Percentiles rank a stretch among this genome's conserved stretches.
Conservation (phyloP, 2,888 invertebrate genomes). For the Pediacus dermestoides region DNA sequence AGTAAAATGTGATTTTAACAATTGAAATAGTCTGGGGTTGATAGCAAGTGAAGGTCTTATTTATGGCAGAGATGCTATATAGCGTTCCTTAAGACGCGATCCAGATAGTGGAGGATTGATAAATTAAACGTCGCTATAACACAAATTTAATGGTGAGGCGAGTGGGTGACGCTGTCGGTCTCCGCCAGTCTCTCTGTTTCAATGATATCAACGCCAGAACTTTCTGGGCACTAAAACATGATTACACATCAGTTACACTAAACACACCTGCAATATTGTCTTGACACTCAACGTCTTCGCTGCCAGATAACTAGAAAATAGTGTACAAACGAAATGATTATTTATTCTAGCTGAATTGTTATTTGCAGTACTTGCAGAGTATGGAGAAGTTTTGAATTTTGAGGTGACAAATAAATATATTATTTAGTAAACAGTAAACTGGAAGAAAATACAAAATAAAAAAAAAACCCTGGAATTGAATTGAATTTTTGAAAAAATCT, state of each 20-base stretch:
- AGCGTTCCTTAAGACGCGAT: slow-evolving; percentile 25
- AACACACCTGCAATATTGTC: slow-evolving; percentile 24
- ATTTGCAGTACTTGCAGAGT: too few relatives aligned
- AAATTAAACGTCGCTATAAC: slow-evolving; percentile 32
- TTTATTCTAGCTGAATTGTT: too few relatives aligned
- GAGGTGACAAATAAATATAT: too few relatives aligned
- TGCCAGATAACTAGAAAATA: neutral
- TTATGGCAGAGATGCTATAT: slow-evolving; percentile 28
- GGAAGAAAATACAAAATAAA: too few relatives aligned
- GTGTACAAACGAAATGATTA: too few relatives aligned
- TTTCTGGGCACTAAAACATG: slow-evolving; percentile 25
- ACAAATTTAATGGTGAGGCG: slow-evolving; percentile 29
- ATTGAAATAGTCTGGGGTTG: too few relatives aligned
- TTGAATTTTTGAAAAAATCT: too few relatives aligned
- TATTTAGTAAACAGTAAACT: too few relatives aligned
- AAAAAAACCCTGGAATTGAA: too few relatives aligned
- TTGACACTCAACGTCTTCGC: slow-evolving; percentile 7
- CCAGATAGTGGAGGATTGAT: slow-evolving; percentile 32
- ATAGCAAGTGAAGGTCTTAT: too few relatives aligned
- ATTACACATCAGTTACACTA: slow-evolving; percentile 21
- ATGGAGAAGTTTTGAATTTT: too few relatives aligned
- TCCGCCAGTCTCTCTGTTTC: slow-evolving; percentile 19
- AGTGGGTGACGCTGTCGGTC: slow-evolving; percentile 28
- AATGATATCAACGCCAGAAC: slow-evolving; percentile 21
- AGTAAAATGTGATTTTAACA: too few relatives aligned